Percentiles rank a stretch among this genome's conserved stretches.
These are phyloP conservation scores for Luffia ferchaultella DNA, from an alignment of 2,888 invertebrate species.

Conservation along the genomic window DNA sequence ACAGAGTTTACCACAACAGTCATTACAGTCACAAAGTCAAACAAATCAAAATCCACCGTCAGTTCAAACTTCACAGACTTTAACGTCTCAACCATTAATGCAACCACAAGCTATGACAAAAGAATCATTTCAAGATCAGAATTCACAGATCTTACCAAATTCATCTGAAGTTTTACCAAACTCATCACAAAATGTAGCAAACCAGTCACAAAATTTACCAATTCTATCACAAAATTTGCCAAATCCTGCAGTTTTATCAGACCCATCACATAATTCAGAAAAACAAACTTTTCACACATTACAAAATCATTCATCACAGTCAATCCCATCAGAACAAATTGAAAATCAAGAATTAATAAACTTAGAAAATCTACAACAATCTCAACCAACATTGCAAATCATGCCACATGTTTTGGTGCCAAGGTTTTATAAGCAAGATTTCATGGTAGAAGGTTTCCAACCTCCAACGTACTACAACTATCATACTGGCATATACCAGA, in stretches of 20 bases:
- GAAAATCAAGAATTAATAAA: background rate
- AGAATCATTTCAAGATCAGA: background rate
- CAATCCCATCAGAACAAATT: background rate
- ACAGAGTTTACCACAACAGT: background rate
- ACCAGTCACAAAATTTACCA: too few relatives aligned
- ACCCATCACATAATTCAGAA: too few relatives aligned
- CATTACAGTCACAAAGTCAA: background rate
- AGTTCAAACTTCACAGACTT: too few relatives aligned
- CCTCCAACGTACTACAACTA: constrained; percentile 35
- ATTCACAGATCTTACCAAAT: background rate
- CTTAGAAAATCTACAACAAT: background rate
- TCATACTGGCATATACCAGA: constrained; percentile 31
- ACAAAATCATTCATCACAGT: background rate
- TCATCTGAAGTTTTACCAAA: too few relatives aligned
- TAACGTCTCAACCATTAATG: background rate
- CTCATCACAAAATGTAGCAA: too few relatives aligned
- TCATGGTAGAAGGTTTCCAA: constrained; percentile 35
- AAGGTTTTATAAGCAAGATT: constrained; percentile 35
- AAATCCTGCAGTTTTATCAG: too few relatives aligned
- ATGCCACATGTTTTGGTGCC: constrained; percentile 45
- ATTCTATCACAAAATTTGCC: too few relatives aligned
- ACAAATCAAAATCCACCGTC: too few relatives aligned
- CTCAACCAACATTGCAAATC: constrained; percentile 29
- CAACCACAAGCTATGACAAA: background rate
- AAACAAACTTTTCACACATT: background rate